Evolutionary conservation across 1,140 invertebrate genomes (phyloP), one percentile per base, ranked within the genome.

Genomic region (Rhopalosiphum padi): DNA sequence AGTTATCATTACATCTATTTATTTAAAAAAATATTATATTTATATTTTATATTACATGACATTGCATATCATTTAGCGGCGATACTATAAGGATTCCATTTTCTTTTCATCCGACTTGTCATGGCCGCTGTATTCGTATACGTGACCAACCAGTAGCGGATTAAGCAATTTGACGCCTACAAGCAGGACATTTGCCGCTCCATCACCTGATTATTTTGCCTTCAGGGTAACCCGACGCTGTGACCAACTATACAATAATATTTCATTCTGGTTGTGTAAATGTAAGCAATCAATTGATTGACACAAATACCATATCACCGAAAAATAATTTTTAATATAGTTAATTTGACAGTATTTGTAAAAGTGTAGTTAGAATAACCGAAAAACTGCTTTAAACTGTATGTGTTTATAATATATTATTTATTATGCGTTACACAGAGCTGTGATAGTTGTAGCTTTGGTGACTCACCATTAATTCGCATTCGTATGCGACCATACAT

Each of bases 231-330:
- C 41, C 41, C 41, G 3, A 41, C 3, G 41, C 41, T 41, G 25
- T 9, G 23, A 30, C 23, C 7, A 8, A 60, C 23, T 25, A 25
- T 3, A 30, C 7, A 25, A 60, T 60, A 7, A 60, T 60, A 60
- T 60, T 30, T 30, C 25, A 60, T 30, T 30, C 0, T 11, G 11
- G 9, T 30, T 60, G 11, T n/a, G 60, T 18, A 15, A n/a, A n/a
- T n/a, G 3, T 68, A 18, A n/a, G 1, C 11, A n/a, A n/a, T 68
- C 0, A 68, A 11, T n/a, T 7, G 30, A 68, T n/a, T 68, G 15
- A n/a, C 0, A n/a, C 30, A 7, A 68, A 68, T 68, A n/a, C 4
- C 0, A 18, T 11, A n/a, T 0, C 3, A 68, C 3, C 4, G 30
- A 18, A 15, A 68, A n/a, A 68, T 3, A n/a, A 68, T 68, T 60